Percentiles rank a stretch among this genome's conserved stretches.
phyloP scores from a whole-genome alignment of 1,140 invertebrate genomes.

The Dinothrombium tinctorium region DNA sequence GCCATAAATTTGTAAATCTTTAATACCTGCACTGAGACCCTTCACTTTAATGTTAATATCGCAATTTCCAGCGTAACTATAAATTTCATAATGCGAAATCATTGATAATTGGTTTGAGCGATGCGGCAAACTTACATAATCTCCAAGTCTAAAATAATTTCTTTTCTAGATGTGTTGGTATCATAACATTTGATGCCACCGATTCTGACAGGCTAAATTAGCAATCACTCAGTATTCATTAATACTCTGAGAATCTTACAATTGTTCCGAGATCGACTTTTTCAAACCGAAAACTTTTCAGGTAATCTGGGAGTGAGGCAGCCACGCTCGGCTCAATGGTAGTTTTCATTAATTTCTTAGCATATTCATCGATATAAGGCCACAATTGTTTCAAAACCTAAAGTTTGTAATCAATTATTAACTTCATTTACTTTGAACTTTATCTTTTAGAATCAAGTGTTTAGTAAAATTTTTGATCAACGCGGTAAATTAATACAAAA shows the following conservation, averaged over 20 bases:
- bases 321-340: conserved; percentile 57
- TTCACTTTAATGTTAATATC: conserved; percentile 64
- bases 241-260: conserved; percentile 18
- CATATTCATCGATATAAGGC: conserved; percentile 83
- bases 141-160: conserved; percentile 87
- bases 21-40: conserved; percentile 59
- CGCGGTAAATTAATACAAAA: neutral
- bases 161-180: conserved; percentile 67
- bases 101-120: neutral
- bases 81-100: conserved; percentile 25
- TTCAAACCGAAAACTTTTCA: conserved; percentile 72
- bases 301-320: conserved; percentile 40
- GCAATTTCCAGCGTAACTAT: conserved; percentile 80
- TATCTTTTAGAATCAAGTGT: conserved; percentile 8
- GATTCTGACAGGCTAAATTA: conserved; percentile 69
- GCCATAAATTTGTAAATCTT: conserved; percentile 74
- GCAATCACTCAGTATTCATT: conserved; percentile 31
- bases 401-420: too few species aligned
- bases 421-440: too few species aligned
- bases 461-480: neutral
- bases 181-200: conserved; percentile 87
- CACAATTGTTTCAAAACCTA: conserved; percentile 73
- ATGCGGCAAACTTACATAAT: conserved; percentile 33
- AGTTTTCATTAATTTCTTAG: conserved; percentile 49
- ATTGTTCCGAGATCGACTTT: conserved; percentile 66